Conservation (phyloP, 1,140 invertebrate genomes). For the Saccostrea cuccullata region DNA sequence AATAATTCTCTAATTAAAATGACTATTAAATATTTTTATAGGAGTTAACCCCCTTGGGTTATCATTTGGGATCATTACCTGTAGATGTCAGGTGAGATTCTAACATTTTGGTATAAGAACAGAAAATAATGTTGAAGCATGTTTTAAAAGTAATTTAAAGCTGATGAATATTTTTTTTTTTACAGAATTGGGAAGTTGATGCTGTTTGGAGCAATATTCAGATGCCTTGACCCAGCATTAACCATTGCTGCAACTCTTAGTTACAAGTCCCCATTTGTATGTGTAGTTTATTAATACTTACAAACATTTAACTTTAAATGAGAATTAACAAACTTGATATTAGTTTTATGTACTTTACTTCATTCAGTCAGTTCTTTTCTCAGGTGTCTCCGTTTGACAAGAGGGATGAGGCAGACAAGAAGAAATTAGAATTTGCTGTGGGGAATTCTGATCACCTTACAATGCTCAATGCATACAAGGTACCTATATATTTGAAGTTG, state of each 20-base stretch:
- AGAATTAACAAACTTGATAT: not conserved
- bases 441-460: slow-evolving; percentile 78
- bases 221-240: slow-evolving; percentile 91
- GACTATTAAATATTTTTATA: slow-evolving; percentile 50
- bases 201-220: slow-evolving; percentile 90
- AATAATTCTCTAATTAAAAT: not conserved
- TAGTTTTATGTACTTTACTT: not conserved
- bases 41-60: slow-evolving; percentile 90
- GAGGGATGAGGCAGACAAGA: slow-evolving; percentile 85
- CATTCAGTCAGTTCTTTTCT: slow-evolving; percentile 30
- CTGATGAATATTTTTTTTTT: slow-evolving; percentile 33
- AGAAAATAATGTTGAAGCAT: not conserved
- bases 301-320: not conserved
- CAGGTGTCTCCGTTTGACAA: slow-evolving; percentile 80
- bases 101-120: not conserved
- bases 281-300: slow-evolving; percentile 58
- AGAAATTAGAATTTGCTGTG: slow-evolving; percentile 85
- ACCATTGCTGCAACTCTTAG: slow-evolving; percentile 90
- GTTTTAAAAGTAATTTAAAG: not conserved
- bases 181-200: slow-evolving; percentile 88
- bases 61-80: slow-evolving; percentile 91
- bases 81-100: slow-evolving; percentile 82
- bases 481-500: slow-evolving; percentile 43
- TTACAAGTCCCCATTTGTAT: slow-evolving; percentile 92
- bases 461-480: slow-evolving; percentile 76